Evolutionary conservation across 2,113 vertebrate genomes (phyloP).

Genomic region (Hippocampus comes): DNA sequence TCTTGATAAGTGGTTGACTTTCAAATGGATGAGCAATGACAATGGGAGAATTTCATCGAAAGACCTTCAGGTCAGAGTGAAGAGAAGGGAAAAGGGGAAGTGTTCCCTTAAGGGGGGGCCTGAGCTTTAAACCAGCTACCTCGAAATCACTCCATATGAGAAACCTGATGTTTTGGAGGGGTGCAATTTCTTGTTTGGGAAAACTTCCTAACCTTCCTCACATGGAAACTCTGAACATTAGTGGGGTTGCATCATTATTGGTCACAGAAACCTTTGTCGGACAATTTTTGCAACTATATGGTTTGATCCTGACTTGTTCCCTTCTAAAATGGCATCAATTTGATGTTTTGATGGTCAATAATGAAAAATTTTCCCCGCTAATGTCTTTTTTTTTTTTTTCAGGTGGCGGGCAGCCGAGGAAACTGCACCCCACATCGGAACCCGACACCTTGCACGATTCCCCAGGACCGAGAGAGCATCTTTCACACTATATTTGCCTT

Average conservation of each 20-base stretch:
- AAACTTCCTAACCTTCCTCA: slow-evolving; percentile 54
- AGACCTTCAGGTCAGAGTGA: slow-evolving; percentile 24
- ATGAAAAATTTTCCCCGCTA: not conserved
- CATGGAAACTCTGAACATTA: slow-evolving; percentile 25
- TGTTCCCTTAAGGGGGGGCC: slow-evolving; percentile 48
- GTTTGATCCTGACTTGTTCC: not conserved
- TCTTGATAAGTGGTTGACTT: not conserved
- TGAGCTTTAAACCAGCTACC: slow-evolving; percentile 50
- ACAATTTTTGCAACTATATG: not conserved
- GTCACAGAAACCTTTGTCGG: slow-evolving; percentile 30
- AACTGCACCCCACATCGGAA: slow-evolving; percentile 87
- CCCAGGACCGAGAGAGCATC: slow-evolving; percentile 89
- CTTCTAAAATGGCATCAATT: not conserved
- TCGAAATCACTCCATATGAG: slow-evolving; percentile 75
- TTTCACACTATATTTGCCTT: slow-evolving; percentile 97
- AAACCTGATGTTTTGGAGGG: slow-evolving; percentile 49
- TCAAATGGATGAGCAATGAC: slow-evolving; percentile 1
- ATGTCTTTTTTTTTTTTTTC: slow-evolving; percentile 38
- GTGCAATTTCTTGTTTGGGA: slow-evolving; percentile 31
- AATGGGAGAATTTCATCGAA: slow-evolving; percentile 45
- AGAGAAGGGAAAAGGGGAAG: slow-evolving; percentile 52
- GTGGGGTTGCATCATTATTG: no score
- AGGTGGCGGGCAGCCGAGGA: slow-evolving; percentile 86
- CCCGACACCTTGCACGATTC: slow-evolving; percentile 84
- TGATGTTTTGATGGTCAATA: not conserved